Conservation (phyloP, 2,797 vertebrate species). For the Alcedo quadribrachys region DNA sequence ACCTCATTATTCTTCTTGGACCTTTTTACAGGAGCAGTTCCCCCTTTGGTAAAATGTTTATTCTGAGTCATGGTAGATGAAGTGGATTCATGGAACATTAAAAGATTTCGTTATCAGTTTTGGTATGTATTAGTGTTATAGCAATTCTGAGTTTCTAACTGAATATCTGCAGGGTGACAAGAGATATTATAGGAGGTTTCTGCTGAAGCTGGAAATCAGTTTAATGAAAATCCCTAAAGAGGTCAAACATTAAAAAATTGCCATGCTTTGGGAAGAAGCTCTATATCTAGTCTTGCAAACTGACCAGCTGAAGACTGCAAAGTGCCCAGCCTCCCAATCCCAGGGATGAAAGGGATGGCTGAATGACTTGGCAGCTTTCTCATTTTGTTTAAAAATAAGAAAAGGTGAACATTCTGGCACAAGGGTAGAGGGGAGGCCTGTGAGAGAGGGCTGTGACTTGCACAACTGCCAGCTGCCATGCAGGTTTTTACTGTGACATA, state of each 20-base stretch:
- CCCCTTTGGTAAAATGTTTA: neutral
- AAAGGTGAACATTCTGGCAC: neutral
- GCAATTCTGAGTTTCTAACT: neutral
- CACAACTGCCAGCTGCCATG: neutral
- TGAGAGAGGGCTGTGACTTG: neutral
- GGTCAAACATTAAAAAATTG: neutral
- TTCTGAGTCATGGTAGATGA: neutral
- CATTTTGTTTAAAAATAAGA: neutral
- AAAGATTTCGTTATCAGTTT: neutral
- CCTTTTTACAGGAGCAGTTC: neutral
- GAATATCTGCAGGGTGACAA: neutral
- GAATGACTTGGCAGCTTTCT: rapidly evolving
- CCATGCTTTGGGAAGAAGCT: neutral
- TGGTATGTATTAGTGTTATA: neutral
- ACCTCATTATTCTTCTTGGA: neutral
- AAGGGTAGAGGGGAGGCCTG: rapidly evolving
- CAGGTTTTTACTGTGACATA: neutral
- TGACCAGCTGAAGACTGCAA: neutral
- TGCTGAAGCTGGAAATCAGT: neutral
- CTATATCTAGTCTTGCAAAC: neutral
- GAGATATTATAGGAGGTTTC: neutral
- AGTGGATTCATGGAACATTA: neutral
- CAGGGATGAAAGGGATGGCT: neutral
- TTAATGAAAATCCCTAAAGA: neutral
- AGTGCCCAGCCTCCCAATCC: rapidly evolving